Base-by-base conservation (phyloP, 2,888 invertebrate species). In the Ischnura elegans region DNA sequence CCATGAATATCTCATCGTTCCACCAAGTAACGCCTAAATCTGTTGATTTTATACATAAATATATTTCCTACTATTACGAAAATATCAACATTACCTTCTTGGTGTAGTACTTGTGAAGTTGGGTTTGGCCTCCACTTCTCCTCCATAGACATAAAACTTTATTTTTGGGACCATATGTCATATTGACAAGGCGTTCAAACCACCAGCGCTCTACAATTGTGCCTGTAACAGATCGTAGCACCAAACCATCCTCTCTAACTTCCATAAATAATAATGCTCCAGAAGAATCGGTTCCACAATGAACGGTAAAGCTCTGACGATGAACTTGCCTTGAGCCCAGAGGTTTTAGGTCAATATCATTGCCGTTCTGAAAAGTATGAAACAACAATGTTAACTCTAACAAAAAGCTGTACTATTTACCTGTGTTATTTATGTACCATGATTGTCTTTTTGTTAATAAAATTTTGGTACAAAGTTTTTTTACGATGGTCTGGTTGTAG, bases 131-230 rank as follows among this genome's bases (percentile, higher is more conserved):
- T 3, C 98, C 99, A 95, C 98, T 98, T 95, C 99, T 97, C 95
- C 99, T 97, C 99, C 99, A 99, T 94, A 99, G 97, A 96, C 99
- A 99, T 94, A 99, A 97, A 19, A 99, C 98, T 96, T 98, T 98
- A 95, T 99, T 99, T 96, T 99, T 99, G 0, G 99, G 99, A 95
- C 99, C 99, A 96, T 99, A 99, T 0, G 99, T 99, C 99, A 99
- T 99, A 96, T 99, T 99, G 93, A 99, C 99, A 93, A 99, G 97
- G 93, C 99, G 97, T 96, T 99, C 99, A 96, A 98, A 99, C 99
- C 99, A 99, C 99, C 99, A 99, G 86, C 99, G 97, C 95, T 99
- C 98, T 85, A 98, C 97, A 96, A 99, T 98, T 0, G 98, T 98
- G 45, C 99, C 99, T 96, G 97, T 97, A 3, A 98, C 97, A 61